phyloP scores from a whole-genome alignment of 2,113 vertebrate genomes.

The Circaetus gallicus region DNA sequence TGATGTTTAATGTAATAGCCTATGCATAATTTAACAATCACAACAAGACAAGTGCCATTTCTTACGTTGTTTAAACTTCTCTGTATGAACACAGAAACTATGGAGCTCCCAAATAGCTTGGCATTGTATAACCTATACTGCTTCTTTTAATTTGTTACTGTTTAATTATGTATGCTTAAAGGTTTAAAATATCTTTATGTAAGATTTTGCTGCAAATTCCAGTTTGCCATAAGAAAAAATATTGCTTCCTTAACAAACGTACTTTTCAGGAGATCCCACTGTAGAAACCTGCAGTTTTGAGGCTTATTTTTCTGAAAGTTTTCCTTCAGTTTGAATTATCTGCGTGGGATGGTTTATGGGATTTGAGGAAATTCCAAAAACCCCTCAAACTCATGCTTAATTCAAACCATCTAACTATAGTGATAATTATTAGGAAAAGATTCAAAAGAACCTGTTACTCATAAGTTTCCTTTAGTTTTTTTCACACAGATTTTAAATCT shows the following conservation, averaged over 20 bases:
- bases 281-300: not conserved
- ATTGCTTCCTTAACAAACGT: not conserved
- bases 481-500: not conserved
- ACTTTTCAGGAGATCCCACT: not conserved
- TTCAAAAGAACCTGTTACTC: not conserved
- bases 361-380: not conserved
- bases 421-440: not conserved
- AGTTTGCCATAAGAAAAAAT: conserved; percentile 60
- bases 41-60: not conserved
- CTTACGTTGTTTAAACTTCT: not conserved
- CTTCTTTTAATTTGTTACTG: conserved; percentile 7
- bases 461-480: not conserved
- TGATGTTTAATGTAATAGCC: not conserved
- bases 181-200: conserved; percentile 73
- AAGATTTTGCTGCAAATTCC: conserved; percentile 72
- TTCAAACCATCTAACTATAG: not conserved
- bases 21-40: not conserved
- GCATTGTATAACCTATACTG: not conserved
- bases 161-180: conserved; percentile 73
- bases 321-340: not conserved
- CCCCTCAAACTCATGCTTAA: not conserved
- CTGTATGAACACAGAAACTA: not conserved
- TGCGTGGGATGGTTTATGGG: not conserved
- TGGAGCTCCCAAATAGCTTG: not conserved
- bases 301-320: not conserved